Evolutionary conservation across 2,113 vertebrate genomes (phyloP), one percentile per base, ranked within the genome.

Genomic region (Gymnarchus niloticus): DNA sequence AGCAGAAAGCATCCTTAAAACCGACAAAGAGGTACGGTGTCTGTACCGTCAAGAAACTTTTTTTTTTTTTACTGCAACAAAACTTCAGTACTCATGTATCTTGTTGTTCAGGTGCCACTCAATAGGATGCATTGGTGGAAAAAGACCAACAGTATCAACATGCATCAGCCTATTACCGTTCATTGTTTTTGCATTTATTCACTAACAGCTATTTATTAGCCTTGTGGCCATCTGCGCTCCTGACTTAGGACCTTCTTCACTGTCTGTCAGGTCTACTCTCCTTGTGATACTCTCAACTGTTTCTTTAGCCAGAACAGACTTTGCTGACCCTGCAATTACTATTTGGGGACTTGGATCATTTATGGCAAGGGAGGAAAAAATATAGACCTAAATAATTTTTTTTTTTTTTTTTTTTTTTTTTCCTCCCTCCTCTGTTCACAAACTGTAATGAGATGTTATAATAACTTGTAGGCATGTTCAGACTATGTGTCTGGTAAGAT

Each of bases 1-100:
- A 83, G 96, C 92, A 17, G 97, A 99, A 89, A 97, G 96, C 93
- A 95, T 97, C 88, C 93, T 99, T 61, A 98, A 97, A 94, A 98
- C 97, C 6, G 97, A 99, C 91, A 99, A 98, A 93, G 97, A 99
- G 95, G 97, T 97, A 78, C 14, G 8, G 5, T 25, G 21, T 78
- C 52, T 7, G 52, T 48, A 48, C 41, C 8, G 0, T 48, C 44
- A n/a, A n/a, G 44, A 78, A 46, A 44, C 41, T 44, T 21, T 41
- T 37, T 44, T 6, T 76, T 46, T 7, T 12, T 4, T 41, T 37
- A 19, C 37, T 46, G 37, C 6, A 21, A 21, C 69, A 44, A 2
- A 76, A 4, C 33, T 14, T 76, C 57, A 28, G n/a, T 28, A 25
- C 57, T 61, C n/a, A 28, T 61, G 57, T 61, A n/a, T 65, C 10